A percentile compares a stretch with the other conserved stretches of the same genome.
These are phyloP conservation scores for Ciconia boyciana DNA, from an alignment of 2,113 vertebrate genomes.

Conservation along the genomic window DNA sequence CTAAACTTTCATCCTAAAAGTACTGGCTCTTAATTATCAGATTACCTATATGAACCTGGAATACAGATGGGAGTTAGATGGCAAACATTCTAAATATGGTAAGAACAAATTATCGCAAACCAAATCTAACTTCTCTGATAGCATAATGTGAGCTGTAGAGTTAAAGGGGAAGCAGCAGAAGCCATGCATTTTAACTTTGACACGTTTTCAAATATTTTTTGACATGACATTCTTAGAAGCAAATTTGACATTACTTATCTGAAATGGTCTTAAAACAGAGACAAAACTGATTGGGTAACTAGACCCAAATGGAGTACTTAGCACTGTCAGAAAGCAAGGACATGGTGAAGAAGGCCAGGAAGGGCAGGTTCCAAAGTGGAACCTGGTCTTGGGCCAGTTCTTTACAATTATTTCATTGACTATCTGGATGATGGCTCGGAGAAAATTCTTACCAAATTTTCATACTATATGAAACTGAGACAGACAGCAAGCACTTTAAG, in stretches of 20 bases:
- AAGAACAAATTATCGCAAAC: background rate
- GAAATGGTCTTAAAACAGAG: background rate
- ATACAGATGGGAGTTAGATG: background rate
- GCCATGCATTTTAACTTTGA: background rate
- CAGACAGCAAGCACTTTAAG: background rate
- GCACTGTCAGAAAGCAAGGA: background rate
- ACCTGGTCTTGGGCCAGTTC: background rate
- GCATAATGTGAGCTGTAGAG: background rate
- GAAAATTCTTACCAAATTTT: background rate
- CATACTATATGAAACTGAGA: background rate
- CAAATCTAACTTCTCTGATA: background rate
- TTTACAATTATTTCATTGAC: background rate
- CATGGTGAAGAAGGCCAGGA: background rate
- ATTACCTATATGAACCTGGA: background rate
- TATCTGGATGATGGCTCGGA: background rate
- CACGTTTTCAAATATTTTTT: background rate
- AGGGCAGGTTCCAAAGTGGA: background rate
- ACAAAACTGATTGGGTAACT: background rate
- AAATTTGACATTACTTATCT: background rate
- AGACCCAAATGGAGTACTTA: background rate
- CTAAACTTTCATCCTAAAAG: background rate
- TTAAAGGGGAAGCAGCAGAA: background rate
- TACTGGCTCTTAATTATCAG: background rate
- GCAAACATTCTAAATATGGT: background rate
- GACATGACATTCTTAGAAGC: background rate